Evolutionary conservation across 2,797 vertebrate species (phyloP).

Genomic region (Bryconaethiops microstoma): DNA sequence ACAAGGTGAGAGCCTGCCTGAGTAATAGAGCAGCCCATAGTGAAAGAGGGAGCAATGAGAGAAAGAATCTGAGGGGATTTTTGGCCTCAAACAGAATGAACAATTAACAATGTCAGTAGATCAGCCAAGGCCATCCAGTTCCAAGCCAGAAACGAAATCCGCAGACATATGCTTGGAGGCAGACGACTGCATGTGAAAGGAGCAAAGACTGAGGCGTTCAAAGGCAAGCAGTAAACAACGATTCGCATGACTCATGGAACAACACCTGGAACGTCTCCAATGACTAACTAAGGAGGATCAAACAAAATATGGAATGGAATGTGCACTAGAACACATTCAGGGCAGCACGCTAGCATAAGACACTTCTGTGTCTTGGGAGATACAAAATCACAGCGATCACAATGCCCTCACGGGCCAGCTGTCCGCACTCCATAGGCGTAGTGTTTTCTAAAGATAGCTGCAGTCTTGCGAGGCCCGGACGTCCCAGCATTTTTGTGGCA

Average conservation of each 20-base stretch:
- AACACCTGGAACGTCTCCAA: background rate
- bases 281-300: background rate
- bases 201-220: background rate
- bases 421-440: too few species aligned
- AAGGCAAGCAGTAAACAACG: background rate
- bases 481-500: too few species aligned
- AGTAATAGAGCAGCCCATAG: conserved; percentile 8
- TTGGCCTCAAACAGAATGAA: background rate
- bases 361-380: too few species aligned
- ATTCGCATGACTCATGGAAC: conserved; percentile 4
- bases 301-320: too few species aligned
- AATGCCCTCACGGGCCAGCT: too few species aligned
- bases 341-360: too few species aligned
- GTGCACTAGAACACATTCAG: too few species aligned
- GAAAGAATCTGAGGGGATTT: background rate
- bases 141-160: background rate
- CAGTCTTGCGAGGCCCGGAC: too few species aligned
- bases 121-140: background rate
- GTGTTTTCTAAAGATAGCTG: too few species aligned
- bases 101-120: conserved; percentile 5
- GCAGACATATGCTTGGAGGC: background rate
- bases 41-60: background rate
- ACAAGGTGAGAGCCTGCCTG: background rate
- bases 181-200: background rate
- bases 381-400: too few species aligned